phyloP scores from a whole-genome alignment of 2,113 vertebrate species.

The Austrofundulus limnaeus region DNA sequence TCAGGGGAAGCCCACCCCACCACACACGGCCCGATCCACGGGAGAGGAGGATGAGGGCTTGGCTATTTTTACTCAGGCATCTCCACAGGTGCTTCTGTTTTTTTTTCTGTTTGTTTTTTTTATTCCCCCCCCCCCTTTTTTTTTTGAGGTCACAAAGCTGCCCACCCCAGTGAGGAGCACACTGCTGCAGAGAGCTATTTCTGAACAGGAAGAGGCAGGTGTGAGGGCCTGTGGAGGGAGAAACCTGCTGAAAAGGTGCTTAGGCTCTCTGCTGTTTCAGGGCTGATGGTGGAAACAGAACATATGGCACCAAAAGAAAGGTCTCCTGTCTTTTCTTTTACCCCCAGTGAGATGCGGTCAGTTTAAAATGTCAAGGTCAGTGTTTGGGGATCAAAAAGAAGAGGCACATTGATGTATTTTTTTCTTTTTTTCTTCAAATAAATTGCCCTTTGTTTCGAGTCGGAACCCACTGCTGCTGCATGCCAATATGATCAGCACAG shows the following conservation, averaged over 20 bases:
- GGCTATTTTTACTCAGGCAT: conserved; percentile 67
- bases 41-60: conserved; percentile 31
- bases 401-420: conserved; percentile 19
- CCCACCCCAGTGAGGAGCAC: conserved; percentile 43
- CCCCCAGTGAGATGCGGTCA: conserved; percentile 23
- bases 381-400: conserved; percentile 36
- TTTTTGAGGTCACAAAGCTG: conserved; percentile 52
- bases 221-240: conserved; percentile 43
- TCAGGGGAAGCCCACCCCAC: conserved; percentile 53
- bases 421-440: conserved; percentile 47
- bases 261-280: conserved; percentile 25
- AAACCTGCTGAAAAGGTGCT: conserved; percentile 60
- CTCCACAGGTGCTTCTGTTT: conserved; percentile 54
- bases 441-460: conserved; percentile 40
- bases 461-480: conserved; percentile 44
- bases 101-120: too few species aligned
- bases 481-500: conserved; percentile 61
- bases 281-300: conserved; percentile 33
- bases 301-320: conserved; percentile 34
- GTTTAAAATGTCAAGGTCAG: conserved; percentile 60
- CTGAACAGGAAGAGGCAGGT: conserved; percentile 68
- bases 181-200: conserved; percentile 69
- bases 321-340: not conserved
- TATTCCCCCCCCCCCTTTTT: too few species aligned
- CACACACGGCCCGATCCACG: conserved; percentile 31